Evolutionary conservation across 35 echinoderm and acorn worm species (phyloP).

Genomic region (Heliocidaris erythrogramma): DNA sequence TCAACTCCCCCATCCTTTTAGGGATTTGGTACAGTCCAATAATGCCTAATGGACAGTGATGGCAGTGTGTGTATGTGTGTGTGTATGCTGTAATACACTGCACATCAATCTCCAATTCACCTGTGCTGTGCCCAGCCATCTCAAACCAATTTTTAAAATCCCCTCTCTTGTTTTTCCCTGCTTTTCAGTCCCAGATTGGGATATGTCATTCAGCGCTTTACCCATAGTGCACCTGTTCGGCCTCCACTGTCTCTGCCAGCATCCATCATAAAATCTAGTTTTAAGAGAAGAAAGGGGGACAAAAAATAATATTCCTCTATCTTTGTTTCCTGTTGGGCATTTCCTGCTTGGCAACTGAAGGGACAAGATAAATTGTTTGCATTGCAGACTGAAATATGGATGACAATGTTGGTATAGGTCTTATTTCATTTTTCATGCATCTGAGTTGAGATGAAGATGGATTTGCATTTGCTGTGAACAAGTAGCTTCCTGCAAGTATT

Average conservation of each 20-base stretch:
- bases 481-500: neutral
- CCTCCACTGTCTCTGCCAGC: neutral
- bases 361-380: neutral
- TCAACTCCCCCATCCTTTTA: neutral
- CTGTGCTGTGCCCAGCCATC: neutral
- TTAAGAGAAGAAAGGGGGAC: neutral
- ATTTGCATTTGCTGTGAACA: neutral
- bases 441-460: neutral
- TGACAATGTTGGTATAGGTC: neutral
- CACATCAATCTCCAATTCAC: neutral
- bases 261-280: conserved; percentile 18
- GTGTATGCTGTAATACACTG: neutral
- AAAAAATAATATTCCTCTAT: neutral
- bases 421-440: neutral
- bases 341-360: neutral
- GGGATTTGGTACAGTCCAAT: conserved; percentile 9
- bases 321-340: neutral
- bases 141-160: conserved; percentile 19
- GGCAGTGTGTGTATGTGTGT: conserved; percentile 16
- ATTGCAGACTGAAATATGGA: neutral
- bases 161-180: neutral
- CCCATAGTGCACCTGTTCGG: conserved; percentile 14
- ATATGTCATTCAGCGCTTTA: conserved; percentile 6
- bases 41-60: conserved; percentile 6
- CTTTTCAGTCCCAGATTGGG: neutral